These are phyloP conservation scores for Microchrysa polita DNA, from an alignment of 2,888 invertebrate species.

Conservation along the genomic window DNA sequence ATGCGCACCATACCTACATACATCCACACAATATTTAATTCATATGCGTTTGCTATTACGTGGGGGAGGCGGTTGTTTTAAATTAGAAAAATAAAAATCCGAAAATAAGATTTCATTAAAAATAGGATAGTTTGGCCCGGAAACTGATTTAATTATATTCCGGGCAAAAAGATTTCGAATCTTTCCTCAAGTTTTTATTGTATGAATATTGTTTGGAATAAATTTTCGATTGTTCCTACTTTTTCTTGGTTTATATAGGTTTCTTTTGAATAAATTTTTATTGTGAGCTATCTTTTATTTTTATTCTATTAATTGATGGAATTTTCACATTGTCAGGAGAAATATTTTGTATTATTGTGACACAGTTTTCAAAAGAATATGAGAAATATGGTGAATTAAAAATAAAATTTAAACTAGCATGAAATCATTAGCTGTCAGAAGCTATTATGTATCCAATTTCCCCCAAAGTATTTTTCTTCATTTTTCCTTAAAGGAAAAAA, in stretches of 20 bases:
- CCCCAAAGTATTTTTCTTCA: too few relatives aligned
- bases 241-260: slow-evolving; percentile 19
- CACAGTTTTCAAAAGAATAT: too few relatives aligned
- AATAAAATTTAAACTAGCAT: too few relatives aligned
- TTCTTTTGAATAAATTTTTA: slow-evolving; percentile 17
- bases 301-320: background rate
- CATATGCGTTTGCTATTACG: slow-evolving; percentile 11
- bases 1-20: too few relatives aligned
- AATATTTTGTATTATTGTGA: background rate
- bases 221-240: background rate
- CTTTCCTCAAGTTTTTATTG: slow-evolving; percentile 8
- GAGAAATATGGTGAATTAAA: too few relatives aligned
- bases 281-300: background rate
- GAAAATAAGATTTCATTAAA: slow-evolving; percentile 27
- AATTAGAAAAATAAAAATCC: slow-evolving; percentile 5
- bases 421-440: too few relatives aligned
- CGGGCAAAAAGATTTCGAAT: slow-evolving; percentile 28
- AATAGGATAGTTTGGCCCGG: slow-evolving; percentile 12
- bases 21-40: background rate
- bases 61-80: too few relatives aligned
- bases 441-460: too few relatives aligned
- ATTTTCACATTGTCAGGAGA: background rate
- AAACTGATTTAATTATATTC: slow-evolving; percentile 2
- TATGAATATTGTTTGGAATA: background rate
- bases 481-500: too few relatives aligned